Conservation (phyloP, 2,797 vertebrate genomes). For the Balearica regulorum region DNA sequence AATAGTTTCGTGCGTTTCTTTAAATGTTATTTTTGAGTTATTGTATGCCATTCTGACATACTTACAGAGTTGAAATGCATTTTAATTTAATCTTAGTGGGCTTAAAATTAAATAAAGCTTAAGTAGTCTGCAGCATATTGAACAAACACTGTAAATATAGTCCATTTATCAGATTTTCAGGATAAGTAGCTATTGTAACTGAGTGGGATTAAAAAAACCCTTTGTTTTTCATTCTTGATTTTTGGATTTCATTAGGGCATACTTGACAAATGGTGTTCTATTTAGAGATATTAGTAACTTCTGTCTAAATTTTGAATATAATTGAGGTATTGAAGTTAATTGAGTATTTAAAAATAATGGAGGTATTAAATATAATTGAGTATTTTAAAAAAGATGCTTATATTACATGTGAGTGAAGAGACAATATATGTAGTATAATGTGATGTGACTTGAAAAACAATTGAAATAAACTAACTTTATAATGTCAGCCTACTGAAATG, state of each 20-base stretch:
- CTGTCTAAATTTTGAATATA: not conserved
- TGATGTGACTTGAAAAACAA: not conserved
- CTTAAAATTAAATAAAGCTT: conserved; percentile 15
- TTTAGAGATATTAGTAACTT: not conserved
- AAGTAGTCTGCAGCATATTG: not conserved
- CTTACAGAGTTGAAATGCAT: not conserved
- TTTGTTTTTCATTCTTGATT: conserved; percentile 16
- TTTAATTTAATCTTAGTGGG: not conserved
- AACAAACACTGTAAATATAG: not conserved
- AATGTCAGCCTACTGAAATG: not conserved
- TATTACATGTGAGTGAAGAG: not conserved
- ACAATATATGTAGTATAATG: not conserved
- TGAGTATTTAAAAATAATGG: not conserved
- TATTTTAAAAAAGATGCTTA: not conserved
- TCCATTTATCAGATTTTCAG: conserved; percentile 20
- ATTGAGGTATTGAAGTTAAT: not conserved
- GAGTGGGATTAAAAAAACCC: not conserved
- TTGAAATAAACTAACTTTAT: not conserved
- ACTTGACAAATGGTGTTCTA: not conserved
- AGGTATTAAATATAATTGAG: not conserved
- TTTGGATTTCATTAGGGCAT: not conserved
- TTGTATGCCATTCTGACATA: not conserved
- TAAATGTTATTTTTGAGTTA: not conserved
- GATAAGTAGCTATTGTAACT: conserved; percentile 18
- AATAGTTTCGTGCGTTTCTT: not conserved